Percentiles rank a stretch among this genome's conserved stretches.
phyloP scores from a whole-genome alignment of 2,888 invertebrate genomes.

The Lamproptera curius region DNA sequence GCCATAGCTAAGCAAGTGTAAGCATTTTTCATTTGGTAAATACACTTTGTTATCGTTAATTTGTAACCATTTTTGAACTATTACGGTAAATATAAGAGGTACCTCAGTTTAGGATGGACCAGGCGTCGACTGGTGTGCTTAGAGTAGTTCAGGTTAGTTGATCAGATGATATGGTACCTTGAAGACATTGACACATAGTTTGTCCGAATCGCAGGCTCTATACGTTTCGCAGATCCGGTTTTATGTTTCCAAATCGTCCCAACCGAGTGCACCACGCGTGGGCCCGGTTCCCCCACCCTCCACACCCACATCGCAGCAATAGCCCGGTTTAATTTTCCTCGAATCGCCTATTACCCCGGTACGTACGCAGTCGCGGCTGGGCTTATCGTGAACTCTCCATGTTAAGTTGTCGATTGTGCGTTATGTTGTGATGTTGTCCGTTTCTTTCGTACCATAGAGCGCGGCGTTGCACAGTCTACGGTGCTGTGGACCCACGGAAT shows the following conservation, averaged over 20 bases:
- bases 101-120: slow-evolving; percentile 77
- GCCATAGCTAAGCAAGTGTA: slow-evolving; percentile 74
- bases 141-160: slow-evolving; percentile 65
- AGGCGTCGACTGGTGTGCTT: slow-evolving; percentile 76
- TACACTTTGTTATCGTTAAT: slow-evolving; percentile 76
- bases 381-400: slow-evolving; percentile 72
- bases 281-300: too few relatives aligned
- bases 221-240: slow-evolving; percentile 37
- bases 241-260: slow-evolving; percentile 32
- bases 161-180: slow-evolving; percentile 56
- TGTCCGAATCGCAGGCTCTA: slow-evolving; percentile 60
- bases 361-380: slow-evolving; percentile 70
- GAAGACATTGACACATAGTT: slow-evolving; percentile 65
- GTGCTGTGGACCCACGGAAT: slow-evolving; percentile 32
- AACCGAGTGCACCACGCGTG: slow-evolving; percentile 22
- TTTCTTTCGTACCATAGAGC: slow-evolving; percentile 55
- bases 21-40: slow-evolving; percentile 73
- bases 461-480: slow-evolving; percentile 56
- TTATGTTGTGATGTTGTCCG: slow-evolving; percentile 68
- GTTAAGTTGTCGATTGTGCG: slow-evolving; percentile 54
- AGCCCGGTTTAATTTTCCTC: slow-evolving; percentile 67
- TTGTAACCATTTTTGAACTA: slow-evolving; percentile 75
- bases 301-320: slow-evolving; percentile 55
- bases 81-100: slow-evolving; percentile 69
- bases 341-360: slow-evolving; percentile 47